Evolutionary conservation across 35 echinoderm and acorn worm species (phyloP), one percentile per base, ranked within the genome.

Genomic region (Lytechinus variegatus): DNA sequence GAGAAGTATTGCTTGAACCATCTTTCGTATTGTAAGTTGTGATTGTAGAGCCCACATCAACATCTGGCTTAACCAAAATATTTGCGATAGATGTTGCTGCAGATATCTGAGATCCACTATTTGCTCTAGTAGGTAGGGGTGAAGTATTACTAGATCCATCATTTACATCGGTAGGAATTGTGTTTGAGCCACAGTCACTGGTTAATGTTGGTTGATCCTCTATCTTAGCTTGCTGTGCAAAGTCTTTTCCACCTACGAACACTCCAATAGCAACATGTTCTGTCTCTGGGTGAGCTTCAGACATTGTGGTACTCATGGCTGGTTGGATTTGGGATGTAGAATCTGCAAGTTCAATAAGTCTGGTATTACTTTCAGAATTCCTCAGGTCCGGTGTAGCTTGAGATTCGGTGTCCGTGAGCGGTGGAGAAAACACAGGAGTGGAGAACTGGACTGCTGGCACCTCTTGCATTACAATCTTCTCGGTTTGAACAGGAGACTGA

Each of bases 381-480:
- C 11, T 57, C 52, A 27, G 92, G 8, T 93, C 92, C 24, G 55
- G 52, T 55, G 52, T 57, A 57, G 57, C 54, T 54, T 93, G 92
- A 2, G 92, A 27, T 19, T 93, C 14, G n/a, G 92, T 55, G 52
- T 93, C 92, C 6, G 53, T 54, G 54, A 55, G 28, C 28, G 28
- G 53, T 6, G 54, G 53, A n/a, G 92, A 57, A 57, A 93, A 93
- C 9, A 93, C 92, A 93, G 92, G 92, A 93, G 92, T 9, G 57
- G 92, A 10, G 57, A 93, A 93, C 54, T 93, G 53, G 11, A 93
- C 92, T 13, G 53, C 2, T 93, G 52, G 14, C 21, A 57, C 10
- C n/a, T 93, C 92, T 93, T 93, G 92, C 54, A 19, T 54, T 27
- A 93, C 27, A 57, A 93, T 93, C 53, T 93, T 27, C 53, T 93